These are phyloP conservation scores for Lepidocyrtoides sp. DNA, from an alignment of 2,888 invertebrate genomes.

Conservation along the genomic window DNA sequence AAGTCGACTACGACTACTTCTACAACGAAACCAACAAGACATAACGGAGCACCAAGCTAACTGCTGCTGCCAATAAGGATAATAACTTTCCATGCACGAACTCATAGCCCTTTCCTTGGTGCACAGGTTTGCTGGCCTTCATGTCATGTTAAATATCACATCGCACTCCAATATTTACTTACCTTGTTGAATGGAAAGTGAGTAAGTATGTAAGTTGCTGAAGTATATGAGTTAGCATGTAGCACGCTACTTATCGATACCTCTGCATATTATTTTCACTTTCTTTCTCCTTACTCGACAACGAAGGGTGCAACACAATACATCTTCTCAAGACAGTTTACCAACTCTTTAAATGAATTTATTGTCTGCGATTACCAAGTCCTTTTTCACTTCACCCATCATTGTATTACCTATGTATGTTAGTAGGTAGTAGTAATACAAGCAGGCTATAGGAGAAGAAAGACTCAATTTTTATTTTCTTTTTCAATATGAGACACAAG, in stretches of 20 bases:
- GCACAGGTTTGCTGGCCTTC: neutral
- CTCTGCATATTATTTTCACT: neutral
- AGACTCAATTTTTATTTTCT: neutral
- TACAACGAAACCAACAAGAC: neutral
- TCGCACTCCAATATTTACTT: slow-evolving; percentile 20
- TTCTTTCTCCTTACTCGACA: neutral
- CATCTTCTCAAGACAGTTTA: neutral
- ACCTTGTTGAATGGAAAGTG: neutral
- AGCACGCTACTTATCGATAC: neutral
- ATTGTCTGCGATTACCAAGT: neutral
- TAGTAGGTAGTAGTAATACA: neutral
- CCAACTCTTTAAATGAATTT: slow-evolving; percentile 20
- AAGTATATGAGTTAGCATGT: too few relatives aligned
- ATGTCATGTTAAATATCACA: slow-evolving; percentile 32
- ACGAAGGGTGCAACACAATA: neutral
- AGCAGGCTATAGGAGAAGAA: neutral
- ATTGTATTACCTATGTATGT: neutral
- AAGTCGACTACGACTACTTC: neutral
- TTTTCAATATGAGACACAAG: slow-evolving; percentile 3
- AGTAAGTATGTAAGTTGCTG: neutral
- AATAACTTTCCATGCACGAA: neutral
- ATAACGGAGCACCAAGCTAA: neutral
- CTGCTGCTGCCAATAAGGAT: neutral
- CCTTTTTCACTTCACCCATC: slow-evolving; percentile 4
- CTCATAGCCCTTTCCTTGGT: neutral